Evolutionary conservation across 2,888 invertebrate species (phyloP), one percentile per base, ranked within the genome.

Genomic region (Dasysyrphus albostriatus): DNA sequence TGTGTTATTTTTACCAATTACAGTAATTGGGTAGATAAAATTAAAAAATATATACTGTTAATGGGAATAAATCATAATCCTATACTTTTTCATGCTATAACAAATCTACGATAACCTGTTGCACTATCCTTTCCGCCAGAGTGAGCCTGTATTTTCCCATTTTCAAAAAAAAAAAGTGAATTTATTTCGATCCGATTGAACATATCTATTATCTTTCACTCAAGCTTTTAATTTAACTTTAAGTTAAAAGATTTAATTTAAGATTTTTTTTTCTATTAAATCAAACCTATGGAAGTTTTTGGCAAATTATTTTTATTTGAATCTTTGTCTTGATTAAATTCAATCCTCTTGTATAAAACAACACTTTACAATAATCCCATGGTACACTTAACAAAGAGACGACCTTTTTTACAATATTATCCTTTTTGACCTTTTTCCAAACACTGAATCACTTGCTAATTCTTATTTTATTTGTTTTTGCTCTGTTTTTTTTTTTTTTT

Each of bases 401-500:
- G 34, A 58, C 56, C 56, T 34, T 58, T 58, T 58, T 51, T n/a
- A 32, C n/a, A 56, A 56, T 56, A 16, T 34, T 24, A 61, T 61
- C 61, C 14, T 5, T 24, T 44, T 61, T 12, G 42, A 61, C 61
- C 61, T 61, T 63, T 63, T 58, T 16, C 14, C 3, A 16, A 49
- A 6, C 49, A 3, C 24, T 32, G 24, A 67, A 56, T 49, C n/a
- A 61, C 42, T 70, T 77, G 51, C 51, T 77, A 51, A 78, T 70
- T 42, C 39, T 29, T 19, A 54, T 44, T 19, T 44, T 47, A 0
- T 51, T 42, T 19, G 3, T 29, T 42, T 9, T 47, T 47, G 32
- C 24, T 56, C 24, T 56, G 1, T 54, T 24, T 56, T 39, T 19
- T 51, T 19, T 76, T 81, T 14, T n/a, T n/a, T n/a, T n/a, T n/a